phyloP scores from a whole-genome alignment of 2,888 invertebrate genomes.

The Pheosia gnoma region DNA sequence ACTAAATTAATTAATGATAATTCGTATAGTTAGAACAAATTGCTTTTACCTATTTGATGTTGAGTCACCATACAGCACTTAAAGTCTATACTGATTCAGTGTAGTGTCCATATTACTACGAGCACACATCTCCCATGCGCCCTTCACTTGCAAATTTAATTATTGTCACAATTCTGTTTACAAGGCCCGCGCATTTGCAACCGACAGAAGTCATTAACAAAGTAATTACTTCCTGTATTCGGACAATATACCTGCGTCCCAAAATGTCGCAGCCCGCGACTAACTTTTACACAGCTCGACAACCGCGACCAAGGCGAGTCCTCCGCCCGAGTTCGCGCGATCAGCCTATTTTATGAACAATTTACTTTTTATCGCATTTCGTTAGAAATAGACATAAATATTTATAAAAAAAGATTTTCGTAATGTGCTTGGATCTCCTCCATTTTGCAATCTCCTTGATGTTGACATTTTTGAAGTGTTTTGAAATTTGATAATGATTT shows the following conservation, averaged over 20 bases:
- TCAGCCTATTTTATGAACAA: not conserved
- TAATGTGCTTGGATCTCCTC: not conserved
- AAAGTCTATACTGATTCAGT: not conserved
- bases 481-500: not conserved
- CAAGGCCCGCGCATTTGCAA: constrained; percentile 3
- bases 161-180: not conserved
- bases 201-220: constrained; percentile 23
- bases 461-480: not conserved
- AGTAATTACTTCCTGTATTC: constrained; percentile 33
- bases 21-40: not conserved
- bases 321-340: not conserved
- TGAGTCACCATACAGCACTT: not conserved
- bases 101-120: not conserved
- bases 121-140: not conserved
- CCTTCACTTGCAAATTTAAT: constrained; percentile 2
- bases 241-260: constrained; percentile 22
- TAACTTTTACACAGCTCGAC: constrained; percentile 20
- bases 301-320: constrained; percentile 29
- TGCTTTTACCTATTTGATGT: not conserved
- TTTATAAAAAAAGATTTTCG: not conserved
- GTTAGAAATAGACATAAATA: not conserved
- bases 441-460: not conserved
- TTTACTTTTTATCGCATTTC: constrained; percentile 3
- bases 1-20: not conserved
- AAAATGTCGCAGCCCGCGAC: constrained; percentile 18